Base-by-base conservation (phyloP, 2,797 vertebrate species). In the Rousettus madagascariensis region DNA sequence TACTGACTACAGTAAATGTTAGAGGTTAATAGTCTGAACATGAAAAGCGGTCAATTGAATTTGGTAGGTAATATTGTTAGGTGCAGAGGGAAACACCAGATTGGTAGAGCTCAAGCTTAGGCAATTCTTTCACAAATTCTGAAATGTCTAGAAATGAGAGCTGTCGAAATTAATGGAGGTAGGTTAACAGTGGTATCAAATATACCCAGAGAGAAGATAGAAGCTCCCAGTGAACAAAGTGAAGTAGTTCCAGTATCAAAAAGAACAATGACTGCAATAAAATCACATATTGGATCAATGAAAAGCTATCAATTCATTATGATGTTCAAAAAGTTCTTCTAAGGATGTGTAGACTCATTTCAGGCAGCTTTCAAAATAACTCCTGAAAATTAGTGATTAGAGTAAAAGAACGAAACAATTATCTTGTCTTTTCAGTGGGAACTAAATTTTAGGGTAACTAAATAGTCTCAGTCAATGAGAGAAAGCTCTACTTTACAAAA, bases 221-320 rank as follows among this genome's bases (percentile, higher is more conserved):
- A 91, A 89, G 51, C 51, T 94, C 68, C 92, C 41, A 61, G 30
- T 38, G 24, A 55, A 57, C 53, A 91, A 91, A 84, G 0, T 80
- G 33, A 53, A 61, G 89, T 3, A 86, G 71, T 71, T 90, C 74
- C 36, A 86, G 15, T 79, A 88, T 94, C n/a, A 94, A 92, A 92
- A 95, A 69, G 66, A 92, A 90, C 33, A 86, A 72, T 91, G 30
- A 84, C 20, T 57, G 13, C 30, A 83, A 30, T 49, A 55, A 92
- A 90, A 69, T 90, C 74, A 83, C 16, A 83, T 15, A 89, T 0
- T n/a, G 15, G 91, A 86, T 75, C 38, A 79, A 79, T 91, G 28
- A 95, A 96, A 78, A 94, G 57, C 95, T 20, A 59, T 69, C 33
- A 95, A 68, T 94, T 77, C 38, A 95, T 63, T 74, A 86, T 49